Base-by-base conservation (phyloP, 2,888 invertebrate genomes). In the Lycophotia porphyrea region DNA sequence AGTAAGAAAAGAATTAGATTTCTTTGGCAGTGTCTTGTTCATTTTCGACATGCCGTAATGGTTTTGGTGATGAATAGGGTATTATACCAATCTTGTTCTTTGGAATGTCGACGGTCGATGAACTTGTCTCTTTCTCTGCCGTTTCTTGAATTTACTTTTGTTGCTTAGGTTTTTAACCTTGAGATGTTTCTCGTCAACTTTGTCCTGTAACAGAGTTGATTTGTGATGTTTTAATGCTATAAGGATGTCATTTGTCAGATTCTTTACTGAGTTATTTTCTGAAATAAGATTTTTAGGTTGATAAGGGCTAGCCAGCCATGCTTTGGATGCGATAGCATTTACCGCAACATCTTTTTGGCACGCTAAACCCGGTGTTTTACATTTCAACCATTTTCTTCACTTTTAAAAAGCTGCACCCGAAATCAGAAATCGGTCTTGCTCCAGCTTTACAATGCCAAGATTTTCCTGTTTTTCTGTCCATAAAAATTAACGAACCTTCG, bases 1-100 rank as follows among this genome's bases (percentile, higher is more conserved):
- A 55, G 71, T 31, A 74, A 36, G 71, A 82, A 60, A 88, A 85
- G 86, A 81, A 73, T 70, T 75, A 85, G 77, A 85, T 87, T 91
- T 71, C 74, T 67, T 66, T 76, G 72, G 74, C 67, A 82, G 60
- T 67, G 42, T 71, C 72, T 81, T 74, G 76, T 84, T 85, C 81
- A 84, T 89, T 89, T 89, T 89, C 83, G 68, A 73, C 66, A 76
- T 70, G 75, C 75, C 81, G 77, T 86, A 88, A 89, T 88, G 86
- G 84, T 84, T 82, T 81, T 84, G 79, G 78, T 89, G 89, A 89
- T 87, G 86, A 89, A 89, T 88, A 86, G 75, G 36, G 73, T 86
- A 87, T 88, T 88, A 78, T 85, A 85, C 74, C 78, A 82, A 82
- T 87, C 80, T 85, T 78, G 82, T 84, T 82, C 85, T 86, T 71